These are phyloP conservation scores for Drosophila emarginata DNA, from an alignment of 2,888 invertebrate species.

Conservation along the genomic window DNA sequence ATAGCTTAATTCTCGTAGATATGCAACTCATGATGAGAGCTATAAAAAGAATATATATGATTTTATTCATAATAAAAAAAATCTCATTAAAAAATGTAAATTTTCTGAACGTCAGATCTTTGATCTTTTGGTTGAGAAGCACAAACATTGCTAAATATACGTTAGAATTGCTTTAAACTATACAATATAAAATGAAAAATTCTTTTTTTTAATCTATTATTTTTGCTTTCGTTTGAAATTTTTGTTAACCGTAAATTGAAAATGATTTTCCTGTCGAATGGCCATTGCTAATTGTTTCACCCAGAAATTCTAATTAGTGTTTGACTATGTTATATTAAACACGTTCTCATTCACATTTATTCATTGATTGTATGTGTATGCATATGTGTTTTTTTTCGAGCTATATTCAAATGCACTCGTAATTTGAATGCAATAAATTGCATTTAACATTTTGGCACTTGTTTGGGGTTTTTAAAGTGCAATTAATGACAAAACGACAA, in stretches of 20 bases:
- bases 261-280: slow-evolving; percentile 38
- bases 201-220: not conserved
- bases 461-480: slow-evolving; percentile 45
- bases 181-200: not conserved
- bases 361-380: slow-evolving; percentile 30
- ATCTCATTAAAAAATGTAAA: slow-evolving; percentile 5
- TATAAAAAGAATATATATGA: not conserved
- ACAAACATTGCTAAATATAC: not conserved
- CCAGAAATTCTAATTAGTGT: slow-evolving; percentile 58
- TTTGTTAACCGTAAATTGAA: slow-evolving; percentile 27
- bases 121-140: not conserved
- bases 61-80: not conserved
- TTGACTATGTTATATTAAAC: slow-evolving; percentile 33
- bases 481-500: slow-evolving; percentile 49
- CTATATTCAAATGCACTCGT: not conserved
- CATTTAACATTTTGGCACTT: slow-evolving; percentile 56
- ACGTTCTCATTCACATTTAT: slow-evolving; percentile 26
- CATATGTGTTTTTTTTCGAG: not conserved
- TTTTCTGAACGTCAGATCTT: not conserved
- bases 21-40: not conserved
- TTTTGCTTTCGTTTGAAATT: not conserved
- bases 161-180: not conserved
- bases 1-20: not conserved
- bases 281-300: slow-evolving; percentile 38
- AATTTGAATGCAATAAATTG: slow-evolving; percentile 42